phyloP scores from a whole-genome alignment of 2,797 vertebrate species.

The Rhinatrema bivittatum region DNA sequence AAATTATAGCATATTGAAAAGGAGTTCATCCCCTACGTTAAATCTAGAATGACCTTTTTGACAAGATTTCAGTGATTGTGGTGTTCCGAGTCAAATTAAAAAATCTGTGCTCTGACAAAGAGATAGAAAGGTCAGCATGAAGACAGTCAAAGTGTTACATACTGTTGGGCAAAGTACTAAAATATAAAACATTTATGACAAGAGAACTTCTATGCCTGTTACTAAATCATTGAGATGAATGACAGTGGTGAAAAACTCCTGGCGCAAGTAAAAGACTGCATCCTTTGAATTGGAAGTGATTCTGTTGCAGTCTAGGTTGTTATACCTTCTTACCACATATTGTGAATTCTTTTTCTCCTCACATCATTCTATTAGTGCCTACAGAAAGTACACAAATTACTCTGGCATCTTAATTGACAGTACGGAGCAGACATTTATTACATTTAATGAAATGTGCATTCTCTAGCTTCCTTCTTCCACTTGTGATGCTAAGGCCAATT shows the following conservation, averaged over 20 bases:
- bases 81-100: no score
- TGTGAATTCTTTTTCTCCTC: background rate
- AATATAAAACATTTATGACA: conserved; percentile 40
- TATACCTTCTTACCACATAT: conserved; percentile 1
- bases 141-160: conserved; percentile 36
- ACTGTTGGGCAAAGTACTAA: conserved; percentile 14
- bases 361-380: conserved; percentile 4
- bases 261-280: background rate
- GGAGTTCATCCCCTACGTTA: no score
- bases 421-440: background rate
- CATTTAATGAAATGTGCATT: background rate
- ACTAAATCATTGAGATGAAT: conserved; percentile 33
- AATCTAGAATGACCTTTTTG: no score
- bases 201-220: conserved; percentile 22
- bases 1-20: no score
- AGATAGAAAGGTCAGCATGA: conserved; percentile 33
- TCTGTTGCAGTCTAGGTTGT: conserved; percentile 2
- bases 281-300: background rate
- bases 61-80: no score
- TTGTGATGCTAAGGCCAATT: background rate
- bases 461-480: background rate
- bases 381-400: conserved; percentile 17
- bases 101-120: background rate
- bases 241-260: conserved; percentile 3
- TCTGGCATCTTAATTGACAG: conserved; percentile 6